These are phyloP conservation scores for Parochlus steinenii DNA, from an alignment of 2,888 invertebrate genomes.

Conservation along the genomic window DNA sequence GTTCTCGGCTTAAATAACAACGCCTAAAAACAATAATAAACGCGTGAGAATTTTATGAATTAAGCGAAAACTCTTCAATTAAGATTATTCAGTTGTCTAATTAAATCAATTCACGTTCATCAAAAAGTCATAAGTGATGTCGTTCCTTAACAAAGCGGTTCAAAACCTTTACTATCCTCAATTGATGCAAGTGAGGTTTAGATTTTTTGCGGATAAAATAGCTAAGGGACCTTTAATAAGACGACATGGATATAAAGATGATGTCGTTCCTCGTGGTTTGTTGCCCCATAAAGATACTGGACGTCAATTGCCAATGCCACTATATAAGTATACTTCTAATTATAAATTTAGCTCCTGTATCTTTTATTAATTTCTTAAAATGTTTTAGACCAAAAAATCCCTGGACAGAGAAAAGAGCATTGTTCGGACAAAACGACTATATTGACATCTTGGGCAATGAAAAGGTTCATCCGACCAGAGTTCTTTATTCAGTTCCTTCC, in stretches of 20 bases:
- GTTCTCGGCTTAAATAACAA: no score
- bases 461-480: slow-evolving; percentile 61
- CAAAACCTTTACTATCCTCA: slow-evolving; percentile 22
- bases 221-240: slow-evolving; percentile 41
- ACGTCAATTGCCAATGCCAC: slow-evolving; percentile 43
- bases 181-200: slow-evolving; percentile 31
- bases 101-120: no score
- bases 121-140: no score
- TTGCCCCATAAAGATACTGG: slow-evolving; percentile 46
- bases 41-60: no score
- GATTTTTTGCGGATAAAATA: slow-evolving; percentile 46
- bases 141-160: slow-evolving; percentile 2
- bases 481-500: slow-evolving; percentile 68
- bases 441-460: slow-evolving; percentile 89
- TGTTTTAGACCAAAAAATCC: slow-evolving; percentile 45
- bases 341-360: background rate
- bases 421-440: slow-evolving; percentile 93
- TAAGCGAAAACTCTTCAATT: no score
- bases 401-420: slow-evolving; percentile 61
- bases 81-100: no score
- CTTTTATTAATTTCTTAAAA: slow-evolving; percentile 2
- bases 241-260: slow-evolving; percentile 55
- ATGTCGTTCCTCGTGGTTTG: slow-evolving; percentile 45
- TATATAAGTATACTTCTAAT: slow-evolving; percentile 34
- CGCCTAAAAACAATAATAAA: no score